Evolutionary conservation across 2,797 vertebrate genomes (phyloP).

Genomic region (Falco columbarius): DNA sequence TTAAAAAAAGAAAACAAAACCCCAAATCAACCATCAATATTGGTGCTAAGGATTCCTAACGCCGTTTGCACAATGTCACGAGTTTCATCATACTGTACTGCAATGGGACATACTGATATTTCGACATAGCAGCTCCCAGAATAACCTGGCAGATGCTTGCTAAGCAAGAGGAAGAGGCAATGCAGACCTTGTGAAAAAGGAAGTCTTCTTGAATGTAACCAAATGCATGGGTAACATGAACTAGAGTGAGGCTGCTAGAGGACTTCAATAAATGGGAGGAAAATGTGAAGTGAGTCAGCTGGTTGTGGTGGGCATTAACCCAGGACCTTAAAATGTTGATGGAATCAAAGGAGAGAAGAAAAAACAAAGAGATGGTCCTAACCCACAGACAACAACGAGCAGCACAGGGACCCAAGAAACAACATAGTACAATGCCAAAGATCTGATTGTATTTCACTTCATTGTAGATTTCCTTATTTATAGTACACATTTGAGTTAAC

Average conservation of each 20-base stretch:
- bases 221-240: neutral
- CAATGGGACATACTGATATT: neutral
- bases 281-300: neutral
- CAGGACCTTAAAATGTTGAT: neutral
- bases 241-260: neutral
- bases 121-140: conserved; percentile 8
- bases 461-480: neutral
- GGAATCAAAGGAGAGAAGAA: neutral
- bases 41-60: neutral
- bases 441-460: neutral
- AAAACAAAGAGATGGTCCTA: neutral
- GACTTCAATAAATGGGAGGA: neutral
- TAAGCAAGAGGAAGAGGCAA: neutral
- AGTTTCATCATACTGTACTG: neutral
- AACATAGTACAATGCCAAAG: neutral
- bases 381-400: neutral
- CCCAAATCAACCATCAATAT: neutral
- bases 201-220: neutral
- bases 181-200: neutral
- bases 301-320: neutral
- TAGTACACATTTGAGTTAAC: neutral
- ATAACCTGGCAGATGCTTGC: neutral
- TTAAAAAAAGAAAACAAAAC: neutral
- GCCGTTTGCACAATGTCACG: neutral
- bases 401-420: neutral